Evolutionary conservation across 2,113 vertebrate species (phyloP).

Genomic region (Nannobrachium achirus): DNA sequence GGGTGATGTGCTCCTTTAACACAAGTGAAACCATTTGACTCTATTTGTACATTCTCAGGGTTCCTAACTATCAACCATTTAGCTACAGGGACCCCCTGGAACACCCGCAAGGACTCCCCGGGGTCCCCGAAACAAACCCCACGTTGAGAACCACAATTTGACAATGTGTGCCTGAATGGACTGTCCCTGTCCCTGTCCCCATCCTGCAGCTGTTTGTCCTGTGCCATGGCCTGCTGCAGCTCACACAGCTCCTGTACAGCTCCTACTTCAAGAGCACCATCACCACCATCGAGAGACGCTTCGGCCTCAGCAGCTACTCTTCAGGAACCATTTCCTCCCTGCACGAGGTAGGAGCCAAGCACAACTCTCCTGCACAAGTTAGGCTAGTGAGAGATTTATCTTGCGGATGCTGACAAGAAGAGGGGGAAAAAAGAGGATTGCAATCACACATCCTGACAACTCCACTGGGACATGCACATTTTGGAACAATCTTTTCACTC

Average conservation of each 20-base stretch:
- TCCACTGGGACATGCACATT: slow-evolving; percentile 15
- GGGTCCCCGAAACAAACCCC: no score
- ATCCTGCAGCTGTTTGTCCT: slow-evolving; percentile 88
- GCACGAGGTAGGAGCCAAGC: slow-evolving; percentile 85
- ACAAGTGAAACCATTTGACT: no score
- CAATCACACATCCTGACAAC: slow-evolving; percentile 45
- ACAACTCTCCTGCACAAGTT: slow-evolving; percentile 27
- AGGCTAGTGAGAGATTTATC: slow-evolving; percentile 32
- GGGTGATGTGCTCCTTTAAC: no score
- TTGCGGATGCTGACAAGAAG: slow-evolving; percentile 34
- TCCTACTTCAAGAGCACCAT: slow-evolving; percentile 98
- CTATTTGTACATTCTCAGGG: no score
- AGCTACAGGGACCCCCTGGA: no score
- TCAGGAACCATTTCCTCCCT: slow-evolving; percentile 95
- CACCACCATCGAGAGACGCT: slow-evolving; percentile 95
- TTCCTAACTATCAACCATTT: no score
- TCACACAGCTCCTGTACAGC: slow-evolving; percentile 93
- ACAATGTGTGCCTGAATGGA: no score
- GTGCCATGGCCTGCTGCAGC: slow-evolving; percentile 92
- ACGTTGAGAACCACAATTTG: no score
- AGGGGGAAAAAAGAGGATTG: slow-evolving; percentile 44
- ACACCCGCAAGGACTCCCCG: no score
- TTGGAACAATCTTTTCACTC: slow-evolving; percentile 25
- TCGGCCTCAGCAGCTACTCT: slow-evolving; percentile 93
- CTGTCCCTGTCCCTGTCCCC: slow-evolving; percentile 9